These are phyloP conservation scores for Chrysemys picta DNA, from an alignment of 2,113 vertebrate genomes.

Conservation along the genomic window DNA sequence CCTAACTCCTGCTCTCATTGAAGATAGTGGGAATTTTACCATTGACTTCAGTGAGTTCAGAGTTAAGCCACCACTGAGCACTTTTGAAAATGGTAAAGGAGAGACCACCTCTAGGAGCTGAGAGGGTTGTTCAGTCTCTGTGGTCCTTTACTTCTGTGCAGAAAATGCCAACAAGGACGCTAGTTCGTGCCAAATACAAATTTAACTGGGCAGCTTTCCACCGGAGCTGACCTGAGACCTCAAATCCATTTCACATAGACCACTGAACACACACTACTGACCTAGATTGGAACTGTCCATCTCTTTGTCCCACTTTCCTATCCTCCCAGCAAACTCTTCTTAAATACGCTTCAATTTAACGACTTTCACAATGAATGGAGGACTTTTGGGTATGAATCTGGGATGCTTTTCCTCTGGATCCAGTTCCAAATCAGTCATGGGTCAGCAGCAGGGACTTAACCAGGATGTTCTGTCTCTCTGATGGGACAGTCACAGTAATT, in stretches of 20 bases:
- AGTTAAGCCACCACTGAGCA: not conserved
- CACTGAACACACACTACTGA: not conserved
- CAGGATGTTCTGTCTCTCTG: not conserved
- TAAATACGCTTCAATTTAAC: not conserved
- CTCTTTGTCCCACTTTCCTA: not conserved
- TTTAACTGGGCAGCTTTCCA: not conserved
- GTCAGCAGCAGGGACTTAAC: not conserved
- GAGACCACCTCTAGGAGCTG: fast-evolving
- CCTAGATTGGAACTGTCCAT: not conserved
- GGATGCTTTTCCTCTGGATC: not conserved
- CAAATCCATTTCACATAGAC: not conserved
- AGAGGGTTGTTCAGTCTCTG: not conserved
- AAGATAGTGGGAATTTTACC: not conserved
- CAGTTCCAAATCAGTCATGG: not conserved
- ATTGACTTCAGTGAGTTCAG: not conserved
- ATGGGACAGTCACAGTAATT: not conserved
- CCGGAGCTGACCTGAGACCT: not conserved
- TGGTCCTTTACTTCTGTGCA: not conserved
- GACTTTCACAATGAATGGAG: not conserved
- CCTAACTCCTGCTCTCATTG: not conserved
- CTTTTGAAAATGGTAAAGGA: not conserved
- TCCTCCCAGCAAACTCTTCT: constrained; percentile 26
- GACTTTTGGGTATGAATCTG: not conserved
- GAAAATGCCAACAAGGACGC: not conserved
- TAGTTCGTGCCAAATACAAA: not conserved